phyloP scores from a whole-genome alignment of 2,797 vertebrate species.

The Phaenicophaeus curvirostris region DNA sequence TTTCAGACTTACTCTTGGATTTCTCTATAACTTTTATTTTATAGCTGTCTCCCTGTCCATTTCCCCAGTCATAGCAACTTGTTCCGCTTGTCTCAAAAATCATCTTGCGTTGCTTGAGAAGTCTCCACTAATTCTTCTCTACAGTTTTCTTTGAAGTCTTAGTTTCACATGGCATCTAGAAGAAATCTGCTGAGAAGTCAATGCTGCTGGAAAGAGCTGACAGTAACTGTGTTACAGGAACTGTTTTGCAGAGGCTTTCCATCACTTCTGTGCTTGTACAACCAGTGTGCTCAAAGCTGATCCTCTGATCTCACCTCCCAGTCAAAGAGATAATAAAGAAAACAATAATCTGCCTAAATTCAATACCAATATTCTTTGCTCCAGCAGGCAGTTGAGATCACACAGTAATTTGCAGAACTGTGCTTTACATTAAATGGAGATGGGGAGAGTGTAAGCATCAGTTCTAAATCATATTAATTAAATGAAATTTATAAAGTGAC shows the following conservation, averaged over 20 bases:
- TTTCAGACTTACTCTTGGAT: neutral
- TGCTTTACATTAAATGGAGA: neutral
- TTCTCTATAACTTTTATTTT: neutral
- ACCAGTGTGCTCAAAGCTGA: neutral
- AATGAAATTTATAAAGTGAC: neutral
- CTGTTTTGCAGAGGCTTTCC: neutral
- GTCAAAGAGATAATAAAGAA: neutral
- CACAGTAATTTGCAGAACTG: neutral
- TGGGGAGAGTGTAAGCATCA: neutral
- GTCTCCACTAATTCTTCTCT: neutral
- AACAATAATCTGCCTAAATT: neutral
- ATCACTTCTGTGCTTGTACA: neutral
- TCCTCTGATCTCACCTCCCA: neutral
- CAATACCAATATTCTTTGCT: neutral
- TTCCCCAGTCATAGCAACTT: neutral
- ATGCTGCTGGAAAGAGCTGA: neutral
- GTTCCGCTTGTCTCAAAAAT: neutral
- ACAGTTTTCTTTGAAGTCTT: neutral
- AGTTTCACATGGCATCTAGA: neutral
- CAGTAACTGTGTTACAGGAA: neutral
- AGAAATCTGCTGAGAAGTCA: neutral
- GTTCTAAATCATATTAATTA: neutral
- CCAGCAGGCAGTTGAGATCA: neutral
- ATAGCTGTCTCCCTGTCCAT: neutral
- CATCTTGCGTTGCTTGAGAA: neutral